Conservation (phyloP, 2,113 vertebrate genomes). For the Vicugna pacos region DNA sequence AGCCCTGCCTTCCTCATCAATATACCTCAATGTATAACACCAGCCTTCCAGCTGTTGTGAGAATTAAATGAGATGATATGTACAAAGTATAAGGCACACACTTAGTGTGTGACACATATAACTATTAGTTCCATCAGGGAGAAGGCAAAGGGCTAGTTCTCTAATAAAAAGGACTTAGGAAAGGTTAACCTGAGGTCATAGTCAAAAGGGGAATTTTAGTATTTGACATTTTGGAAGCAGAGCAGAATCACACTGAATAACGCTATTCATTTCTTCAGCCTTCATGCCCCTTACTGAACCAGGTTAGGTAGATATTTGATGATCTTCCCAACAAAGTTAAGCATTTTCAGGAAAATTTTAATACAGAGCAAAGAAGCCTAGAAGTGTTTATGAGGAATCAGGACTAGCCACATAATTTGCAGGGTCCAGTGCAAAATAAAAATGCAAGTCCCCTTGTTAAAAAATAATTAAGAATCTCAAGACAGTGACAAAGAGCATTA, state of each 20-base stretch:
- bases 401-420: not conserved
- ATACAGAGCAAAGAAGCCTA: not conserved
- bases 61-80: not conserved
- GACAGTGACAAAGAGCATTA: not conserved
- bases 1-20: not conserved
- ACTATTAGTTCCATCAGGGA: not conserved
- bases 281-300: not conserved
- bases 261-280: not conserved
- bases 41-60: not conserved
- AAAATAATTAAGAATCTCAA: constrained; percentile 5
- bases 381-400: constrained; percentile 4
- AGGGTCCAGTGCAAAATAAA: not conserved
- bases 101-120: not conserved
- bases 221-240: constrained; percentile 14
- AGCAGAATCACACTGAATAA: constrained; percentile 6
- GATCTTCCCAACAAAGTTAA: not conserved
- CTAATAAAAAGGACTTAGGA: not conserved
- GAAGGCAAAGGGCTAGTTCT: not conserved
- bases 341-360: constrained; percentile 15
- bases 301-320: not conserved
- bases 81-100: not conserved
- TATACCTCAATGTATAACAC: not conserved
- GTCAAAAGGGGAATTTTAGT: not conserved
- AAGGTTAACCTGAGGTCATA: not conserved
- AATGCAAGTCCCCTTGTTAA: not conserved